Percentiles rank a stretch among this genome's conserved stretches.
These are phyloP conservation scores for Drosophila subpulchrella DNA, from an alignment of 1,140 invertebrate species.

Conservation along the genomic window DNA sequence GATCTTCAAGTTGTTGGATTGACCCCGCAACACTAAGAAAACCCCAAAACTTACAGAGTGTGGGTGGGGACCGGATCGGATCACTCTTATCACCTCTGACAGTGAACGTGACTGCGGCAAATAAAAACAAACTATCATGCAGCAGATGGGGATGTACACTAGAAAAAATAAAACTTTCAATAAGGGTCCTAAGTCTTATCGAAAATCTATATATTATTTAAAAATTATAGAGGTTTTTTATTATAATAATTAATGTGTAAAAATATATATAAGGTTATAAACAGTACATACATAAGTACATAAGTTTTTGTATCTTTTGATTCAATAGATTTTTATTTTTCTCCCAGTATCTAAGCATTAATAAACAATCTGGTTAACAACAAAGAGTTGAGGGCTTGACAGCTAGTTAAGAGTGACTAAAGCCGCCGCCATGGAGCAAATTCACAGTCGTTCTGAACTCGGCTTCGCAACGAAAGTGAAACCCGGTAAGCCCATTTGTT, in stretches of 20 bases:
- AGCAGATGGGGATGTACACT: slow-evolving; percentile 18
- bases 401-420: slow-evolving; percentile 19
- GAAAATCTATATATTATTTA: too few species aligned
- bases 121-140: background rate
- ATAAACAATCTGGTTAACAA: slow-evolving; percentile 20
- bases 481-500: slow-evolving; percentile 51
- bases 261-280: too few species aligned
- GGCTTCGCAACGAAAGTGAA: slow-evolving; percentile 57
- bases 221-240: too few species aligned
- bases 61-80: slow-evolving; percentile 52
- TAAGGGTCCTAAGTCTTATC: too few species aligned
- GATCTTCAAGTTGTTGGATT: slow-evolving; percentile 54
- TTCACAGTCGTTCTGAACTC: slow-evolving; percentile 40
- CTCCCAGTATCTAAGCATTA: background rate
- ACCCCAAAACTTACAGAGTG: slow-evolving; percentile 30
- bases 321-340: background rate
- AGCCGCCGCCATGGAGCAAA: slow-evolving; percentile 11
- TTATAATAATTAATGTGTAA: too few species aligned
- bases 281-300: too few species aligned
- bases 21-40: slow-evolving; percentile 54
- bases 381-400: slow-evolving; percentile 1
- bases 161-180: background rate
- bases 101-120: slow-evolving; percentile 59
- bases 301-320: background rate
- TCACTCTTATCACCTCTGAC: slow-evolving; percentile 67